Percentiles rank a stretch among this genome's conserved stretches.
phyloP scores from a whole-genome alignment of 2,113 vertebrate genomes.

The Lanius ludovicianus region DNA sequence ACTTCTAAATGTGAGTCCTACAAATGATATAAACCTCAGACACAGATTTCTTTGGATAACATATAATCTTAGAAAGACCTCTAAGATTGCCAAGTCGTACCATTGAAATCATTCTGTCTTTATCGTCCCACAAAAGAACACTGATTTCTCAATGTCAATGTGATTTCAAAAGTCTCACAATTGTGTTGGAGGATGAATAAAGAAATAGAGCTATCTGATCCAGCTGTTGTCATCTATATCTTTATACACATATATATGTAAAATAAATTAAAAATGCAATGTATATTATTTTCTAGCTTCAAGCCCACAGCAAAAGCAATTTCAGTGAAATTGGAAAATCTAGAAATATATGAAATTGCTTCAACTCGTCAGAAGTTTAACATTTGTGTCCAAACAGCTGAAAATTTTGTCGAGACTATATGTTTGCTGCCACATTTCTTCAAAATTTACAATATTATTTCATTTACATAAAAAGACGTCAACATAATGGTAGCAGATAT shows the following conservation, averaged over 20 bases:
- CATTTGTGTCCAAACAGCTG: not conserved
- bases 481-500: not conserved
- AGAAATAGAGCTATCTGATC: not conserved
- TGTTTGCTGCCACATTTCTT: not conserved
- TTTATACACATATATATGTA: not conserved
- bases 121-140: not conserved
- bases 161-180: not conserved
- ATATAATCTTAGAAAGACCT: not conserved
- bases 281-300: not conserved
- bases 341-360: not conserved
- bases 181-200: not conserved
- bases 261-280: not conserved
- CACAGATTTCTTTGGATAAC: not conserved
- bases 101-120: not conserved
- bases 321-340: not conserved
- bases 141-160: not conserved
- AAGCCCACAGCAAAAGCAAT: not conserved
- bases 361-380: not conserved
- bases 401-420: not conserved
- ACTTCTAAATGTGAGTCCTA: not conserved
- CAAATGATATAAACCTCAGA: not conserved
- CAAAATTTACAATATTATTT: not conserved
- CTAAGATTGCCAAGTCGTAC: not conserved
- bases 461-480: not conserved
- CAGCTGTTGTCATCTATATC: not conserved